Base-by-base conservation (phyloP, 2,113 vertebrate species). In the Xenopus laevis region DNA sequence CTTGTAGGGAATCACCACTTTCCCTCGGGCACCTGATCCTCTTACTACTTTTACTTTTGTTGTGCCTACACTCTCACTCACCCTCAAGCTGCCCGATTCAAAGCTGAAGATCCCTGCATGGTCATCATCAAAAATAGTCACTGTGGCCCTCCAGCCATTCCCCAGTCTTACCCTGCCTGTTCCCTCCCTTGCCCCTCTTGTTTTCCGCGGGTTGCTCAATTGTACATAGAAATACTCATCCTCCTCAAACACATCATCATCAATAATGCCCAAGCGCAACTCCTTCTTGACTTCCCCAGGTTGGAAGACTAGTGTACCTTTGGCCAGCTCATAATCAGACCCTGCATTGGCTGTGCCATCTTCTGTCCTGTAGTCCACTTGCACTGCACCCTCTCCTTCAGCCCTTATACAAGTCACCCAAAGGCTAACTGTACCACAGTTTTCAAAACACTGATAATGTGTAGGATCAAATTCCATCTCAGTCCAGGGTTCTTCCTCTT, bases 91-190 rank as follows among this genome's bases (percentile, higher is more conserved):
- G 18, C 82, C 84, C 10, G 74, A 86, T 74, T 93, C 92, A 7
- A 94, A 93, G 0, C 90, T 92, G 61, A 94, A 94, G 70, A 94
- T 92, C 57, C 93, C 93, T 0, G 93, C 92, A 0, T 94, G 93
- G 87, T 94, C 93, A 16, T 94, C 93, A 4, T 94, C 93, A 0
- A 93, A 93, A 79, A 94, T 94, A 79, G 93, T 94, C 4, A 94
- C 91, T 0, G 93, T 94, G 75, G 91, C 91, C 0, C 85, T 85
- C 75, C 88, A 84, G 47, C 83, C 84, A 0, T 58, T 74, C 2
- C 90, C 91, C 18, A 94, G 84, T 0, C 88, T 88, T 0, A 91
- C 87, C 67, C 91, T 92, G 0, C 91, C 90, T n/a, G 84, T 81
- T 0, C 86, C 85, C 10, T 84, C 79, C 13, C 84, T 85, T 0